phyloP scores from a whole-genome alignment of 2,113 vertebrate genomes.

The Gymnogyps californianus region DNA sequence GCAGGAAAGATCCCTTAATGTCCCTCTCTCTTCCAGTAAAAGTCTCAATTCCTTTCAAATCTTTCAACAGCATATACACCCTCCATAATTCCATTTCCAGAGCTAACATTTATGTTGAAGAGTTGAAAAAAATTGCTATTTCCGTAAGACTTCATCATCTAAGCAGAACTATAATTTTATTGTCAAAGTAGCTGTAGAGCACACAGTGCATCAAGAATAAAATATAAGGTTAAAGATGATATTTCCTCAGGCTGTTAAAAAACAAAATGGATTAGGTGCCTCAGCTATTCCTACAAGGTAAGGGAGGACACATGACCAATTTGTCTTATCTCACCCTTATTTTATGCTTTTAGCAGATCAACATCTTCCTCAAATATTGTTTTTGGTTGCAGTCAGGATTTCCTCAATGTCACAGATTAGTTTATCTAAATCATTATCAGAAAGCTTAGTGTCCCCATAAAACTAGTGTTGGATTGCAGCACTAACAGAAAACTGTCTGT shows the following conservation, averaged over 20 bases:
- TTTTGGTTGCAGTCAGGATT: neutral
- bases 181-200: neutral
- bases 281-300: neutral
- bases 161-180: constrained; percentile 26
- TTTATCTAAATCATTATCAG: neutral
- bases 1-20: neutral
- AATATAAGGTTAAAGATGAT: neutral
- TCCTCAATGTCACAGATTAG: neutral
- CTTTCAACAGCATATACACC: neutral
- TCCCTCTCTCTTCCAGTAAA: neutral
- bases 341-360: neutral
- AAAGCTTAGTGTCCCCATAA: neutral
- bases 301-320: neutral
- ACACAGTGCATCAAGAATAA: neutral
- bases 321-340: neutral
- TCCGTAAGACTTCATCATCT: constrained; percentile 12
- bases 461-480: neutral
- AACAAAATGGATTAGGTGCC: neutral
- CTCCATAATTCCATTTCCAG: neutral
- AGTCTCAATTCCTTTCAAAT: neutral
- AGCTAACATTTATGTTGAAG: neutral
- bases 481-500: neutral
- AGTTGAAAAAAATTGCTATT: constrained; percentile 15
- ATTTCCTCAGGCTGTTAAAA: constrained; percentile 23
- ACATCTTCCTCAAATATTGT: neutral